A percentile compares a stretch with the other conserved stretches of the same genome.
These are phyloP conservation scores for Heliconius ethilla DNA, from an alignment of 2,888 invertebrate species.

Conservation along the genomic window DNA sequence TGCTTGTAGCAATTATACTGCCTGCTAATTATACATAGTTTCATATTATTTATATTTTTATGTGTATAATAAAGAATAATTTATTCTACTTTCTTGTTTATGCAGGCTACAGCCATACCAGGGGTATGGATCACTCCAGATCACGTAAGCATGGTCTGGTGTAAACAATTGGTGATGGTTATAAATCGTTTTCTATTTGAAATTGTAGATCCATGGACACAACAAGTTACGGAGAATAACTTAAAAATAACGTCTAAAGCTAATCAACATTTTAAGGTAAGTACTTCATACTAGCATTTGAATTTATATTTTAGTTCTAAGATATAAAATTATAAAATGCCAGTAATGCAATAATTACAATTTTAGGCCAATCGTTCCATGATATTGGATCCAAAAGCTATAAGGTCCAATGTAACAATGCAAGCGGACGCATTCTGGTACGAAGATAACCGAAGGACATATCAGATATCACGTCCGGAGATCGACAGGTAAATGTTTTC, in stretches of 20 bases:
- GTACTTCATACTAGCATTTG: slow-evolving; percentile 5
- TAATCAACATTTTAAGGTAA: slow-evolving; percentile 67
- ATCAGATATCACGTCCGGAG: slow-evolving; percentile 70
- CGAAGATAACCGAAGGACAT: slow-evolving; percentile 78
- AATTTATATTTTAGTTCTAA: background rate
- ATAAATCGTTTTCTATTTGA: slow-evolving; percentile 91
- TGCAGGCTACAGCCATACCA: slow-evolving; percentile 88
- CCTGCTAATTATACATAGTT: background rate
- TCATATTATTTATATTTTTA: background rate
- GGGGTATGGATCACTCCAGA: slow-evolving; percentile 93
- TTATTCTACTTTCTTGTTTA: slow-evolving; percentile 25
- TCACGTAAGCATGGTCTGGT: slow-evolving; percentile 96
- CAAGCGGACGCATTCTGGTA: slow-evolving; percentile 77
- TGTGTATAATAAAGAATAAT: background rate
- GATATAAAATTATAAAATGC: too few relatives aligned
- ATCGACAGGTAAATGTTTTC: slow-evolving; percentile 62
- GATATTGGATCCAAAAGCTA: slow-evolving; percentile 54
- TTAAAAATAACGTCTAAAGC: slow-evolving; percentile 57
- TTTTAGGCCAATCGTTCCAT: slow-evolving; percentile 70
- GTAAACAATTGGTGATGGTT: slow-evolving; percentile 91
- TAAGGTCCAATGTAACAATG: slow-evolving; percentile 59
- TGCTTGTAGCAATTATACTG: too few relatives aligned
- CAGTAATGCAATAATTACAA: too few relatives aligned
- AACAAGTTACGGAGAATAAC: slow-evolving; percentile 62
- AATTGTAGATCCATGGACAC: slow-evolving; percentile 83